Percentiles rank a stretch among this genome's conserved stretches.
Evolutionary conservation across 2,797 vertebrate genomes (phyloP).

Genomic region (Myoxocephalus aenaeus): DNA sequence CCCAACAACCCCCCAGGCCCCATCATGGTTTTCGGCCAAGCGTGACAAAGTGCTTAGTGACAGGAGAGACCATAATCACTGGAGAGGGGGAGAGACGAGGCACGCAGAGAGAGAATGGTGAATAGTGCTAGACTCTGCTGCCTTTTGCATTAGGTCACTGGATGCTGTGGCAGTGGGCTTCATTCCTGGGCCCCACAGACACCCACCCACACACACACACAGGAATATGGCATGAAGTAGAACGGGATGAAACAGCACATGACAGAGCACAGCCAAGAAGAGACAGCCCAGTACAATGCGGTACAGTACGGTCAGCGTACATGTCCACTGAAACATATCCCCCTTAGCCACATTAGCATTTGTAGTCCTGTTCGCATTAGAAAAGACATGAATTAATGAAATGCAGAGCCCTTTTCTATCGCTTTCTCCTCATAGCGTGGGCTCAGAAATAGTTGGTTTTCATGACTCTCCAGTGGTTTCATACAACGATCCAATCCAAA

Average conservation of each 20-base stretch:
- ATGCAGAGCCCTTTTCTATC: constrained; percentile 42
- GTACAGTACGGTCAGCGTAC: constrained; percentile 22
- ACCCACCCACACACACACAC: constrained; percentile 36
- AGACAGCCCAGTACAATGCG: constrained; percentile 21
- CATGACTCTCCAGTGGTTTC: constrained; percentile 45
- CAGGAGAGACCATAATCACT: constrained; percentile 72
- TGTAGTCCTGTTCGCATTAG: constrained; percentile 35
- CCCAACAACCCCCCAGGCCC: constrained; percentile 52
- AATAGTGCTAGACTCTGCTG: constrained; percentile 70
- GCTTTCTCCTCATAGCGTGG: constrained; percentile 43
- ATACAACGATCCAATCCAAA: constrained; percentile 19
- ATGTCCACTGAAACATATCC: constrained; percentile 8
- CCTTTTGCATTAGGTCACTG: constrained; percentile 81
- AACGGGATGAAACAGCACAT: constrained; percentile 60
- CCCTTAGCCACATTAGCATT: constrained; percentile 20
- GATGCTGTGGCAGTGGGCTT: constrained; percentile 72
- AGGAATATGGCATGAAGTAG: constrained; percentile 52
- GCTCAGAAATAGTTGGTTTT: constrained; percentile 51
- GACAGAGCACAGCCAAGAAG: constrained; percentile 55
- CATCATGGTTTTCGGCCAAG: constrained; percentile 55
- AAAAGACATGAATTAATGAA: constrained; percentile 55
- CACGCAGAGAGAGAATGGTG: constrained; percentile 55
- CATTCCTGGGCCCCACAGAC: constrained; percentile 49
- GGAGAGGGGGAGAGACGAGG: constrained; percentile 52
- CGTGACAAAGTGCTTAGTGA: constrained; percentile 79